phyloP scores from a whole-genome alignment of 2,797 vertebrate genomes.

The Lagorchestes hirsutus region DNA sequence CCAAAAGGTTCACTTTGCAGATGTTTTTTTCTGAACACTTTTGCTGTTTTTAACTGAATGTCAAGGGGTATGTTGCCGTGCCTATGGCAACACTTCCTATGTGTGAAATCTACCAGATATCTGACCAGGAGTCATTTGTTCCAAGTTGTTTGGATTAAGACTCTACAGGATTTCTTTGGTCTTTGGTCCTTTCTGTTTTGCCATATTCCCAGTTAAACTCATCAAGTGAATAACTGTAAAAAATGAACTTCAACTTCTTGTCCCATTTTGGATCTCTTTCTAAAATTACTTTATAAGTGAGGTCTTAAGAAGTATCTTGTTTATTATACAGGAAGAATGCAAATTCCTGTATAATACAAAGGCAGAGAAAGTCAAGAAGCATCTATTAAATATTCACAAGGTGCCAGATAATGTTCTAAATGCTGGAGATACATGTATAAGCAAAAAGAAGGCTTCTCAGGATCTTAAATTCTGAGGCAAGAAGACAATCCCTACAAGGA shows the following conservation, averaged over 20 bases:
- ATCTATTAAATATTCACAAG: not conserved
- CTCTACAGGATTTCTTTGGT: not conserved
- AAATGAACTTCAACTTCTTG: not conserved
- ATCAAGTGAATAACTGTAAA: not conserved
- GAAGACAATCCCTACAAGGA: too few species aligned
- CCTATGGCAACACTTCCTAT: constrained; percentile 14
- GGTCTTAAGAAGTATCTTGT: not conserved
- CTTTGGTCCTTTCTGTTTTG: not conserved
- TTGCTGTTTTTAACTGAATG: constrained; percentile 66
- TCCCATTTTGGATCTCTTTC: not conserved
- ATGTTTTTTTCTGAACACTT: constrained; percentile 56
- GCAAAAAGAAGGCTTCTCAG: not conserved
- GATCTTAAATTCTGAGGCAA: not conserved
- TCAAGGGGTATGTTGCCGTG: not conserved
- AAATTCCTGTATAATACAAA: not conserved
- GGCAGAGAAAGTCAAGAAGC: not conserved
- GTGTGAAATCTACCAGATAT: not conserved
- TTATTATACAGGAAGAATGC: not conserved
- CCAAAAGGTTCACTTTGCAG: constrained; percentile 66
- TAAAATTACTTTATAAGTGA: not conserved
- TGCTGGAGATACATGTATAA: not conserved
- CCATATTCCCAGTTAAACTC: not conserved
- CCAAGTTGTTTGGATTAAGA: not conserved
- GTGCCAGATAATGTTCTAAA: not conserved
- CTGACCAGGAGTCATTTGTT: not conserved